These are phyloP conservation scores for Sussaba pulchella DNA, from an alignment of 2,888 invertebrate genomes.

Conservation along the genomic window DNA sequence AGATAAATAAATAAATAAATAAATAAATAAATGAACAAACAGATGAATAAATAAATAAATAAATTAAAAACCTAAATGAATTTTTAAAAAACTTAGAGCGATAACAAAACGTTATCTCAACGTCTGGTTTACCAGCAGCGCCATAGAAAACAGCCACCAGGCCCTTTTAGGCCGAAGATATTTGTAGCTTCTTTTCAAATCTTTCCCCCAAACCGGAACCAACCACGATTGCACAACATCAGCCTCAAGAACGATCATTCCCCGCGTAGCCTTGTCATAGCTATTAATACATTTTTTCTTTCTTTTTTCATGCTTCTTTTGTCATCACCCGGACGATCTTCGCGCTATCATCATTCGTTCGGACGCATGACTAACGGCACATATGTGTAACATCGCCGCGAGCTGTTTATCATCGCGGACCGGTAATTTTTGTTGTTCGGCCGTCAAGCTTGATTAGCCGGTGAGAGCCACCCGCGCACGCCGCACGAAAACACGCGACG, in stretches of 20 bases:
- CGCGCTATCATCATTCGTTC: not conserved
- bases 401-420: constrained; percentile 22
- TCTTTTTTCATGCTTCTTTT: not conserved
- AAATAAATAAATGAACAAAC: no score
- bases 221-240: not conserved
- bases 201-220: no score
- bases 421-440: constrained; percentile 11
- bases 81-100: no score
- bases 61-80: no score
- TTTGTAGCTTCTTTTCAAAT: no score
- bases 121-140: no score
- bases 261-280: constrained; percentile 8
- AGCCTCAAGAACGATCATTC: not conserved
- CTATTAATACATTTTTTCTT: constrained; percentile 64
- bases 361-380: not conserved
- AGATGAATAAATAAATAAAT: no score
- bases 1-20: no score
- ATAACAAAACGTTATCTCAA: no score
- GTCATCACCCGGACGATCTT: not conserved
- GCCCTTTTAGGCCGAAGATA: no score
- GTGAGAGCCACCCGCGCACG: not conserved
- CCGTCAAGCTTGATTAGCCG: constrained; percentile 19
- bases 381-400: not conserved
- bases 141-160: no score
- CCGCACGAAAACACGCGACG: constrained; percentile 25